phyloP scores from a whole-genome alignment of 2,113 vertebrate genomes.

The Chaetodon trifascialis region DNA sequence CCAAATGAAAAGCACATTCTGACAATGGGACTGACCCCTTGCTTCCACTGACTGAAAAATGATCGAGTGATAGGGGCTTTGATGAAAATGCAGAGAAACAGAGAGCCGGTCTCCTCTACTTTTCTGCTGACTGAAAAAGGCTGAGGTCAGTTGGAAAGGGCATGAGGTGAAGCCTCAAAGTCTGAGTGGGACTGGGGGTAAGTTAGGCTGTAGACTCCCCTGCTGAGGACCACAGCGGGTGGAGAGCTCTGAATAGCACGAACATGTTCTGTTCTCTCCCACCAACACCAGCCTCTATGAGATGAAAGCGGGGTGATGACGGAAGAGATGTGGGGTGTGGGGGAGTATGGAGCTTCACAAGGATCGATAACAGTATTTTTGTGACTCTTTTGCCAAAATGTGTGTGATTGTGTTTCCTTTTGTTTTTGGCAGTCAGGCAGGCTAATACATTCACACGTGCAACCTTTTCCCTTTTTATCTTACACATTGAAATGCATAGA shows the following conservation, averaged over 20 bases:
- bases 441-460: background rate
- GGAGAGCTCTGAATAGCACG: conserved; percentile 54
- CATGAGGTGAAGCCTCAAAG: conserved; percentile 66
- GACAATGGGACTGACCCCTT: background rate
- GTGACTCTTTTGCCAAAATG: conserved; percentile 7
- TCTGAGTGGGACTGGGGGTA: conserved; percentile 33
- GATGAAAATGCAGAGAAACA: conserved; percentile 7
- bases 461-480: conserved; percentile 25
- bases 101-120: conserved; percentile 13
- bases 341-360: conserved; percentile 39
- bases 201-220: conserved; percentile 45
- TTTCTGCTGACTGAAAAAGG: conserved; percentile 55
- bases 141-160: conserved; percentile 59
- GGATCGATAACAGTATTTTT: conserved; percentile 46
- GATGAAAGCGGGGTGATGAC: conserved; percentile 69
- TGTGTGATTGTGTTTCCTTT: conserved; percentile 17
- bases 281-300: conserved; percentile 15
- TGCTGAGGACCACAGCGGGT: conserved; percentile 54
- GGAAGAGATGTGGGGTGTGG: conserved; percentile 10
- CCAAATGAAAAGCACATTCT: background rate
- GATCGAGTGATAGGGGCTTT: conserved; percentile 13
- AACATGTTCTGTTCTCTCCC: conserved; percentile 49
- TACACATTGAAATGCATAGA: conserved; percentile 3
- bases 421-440: conserved; percentile 15
- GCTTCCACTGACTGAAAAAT: conserved; percentile 13